Conservation (phyloP, 2,888 invertebrate species). For the Xanthorhoe designata region DNA sequence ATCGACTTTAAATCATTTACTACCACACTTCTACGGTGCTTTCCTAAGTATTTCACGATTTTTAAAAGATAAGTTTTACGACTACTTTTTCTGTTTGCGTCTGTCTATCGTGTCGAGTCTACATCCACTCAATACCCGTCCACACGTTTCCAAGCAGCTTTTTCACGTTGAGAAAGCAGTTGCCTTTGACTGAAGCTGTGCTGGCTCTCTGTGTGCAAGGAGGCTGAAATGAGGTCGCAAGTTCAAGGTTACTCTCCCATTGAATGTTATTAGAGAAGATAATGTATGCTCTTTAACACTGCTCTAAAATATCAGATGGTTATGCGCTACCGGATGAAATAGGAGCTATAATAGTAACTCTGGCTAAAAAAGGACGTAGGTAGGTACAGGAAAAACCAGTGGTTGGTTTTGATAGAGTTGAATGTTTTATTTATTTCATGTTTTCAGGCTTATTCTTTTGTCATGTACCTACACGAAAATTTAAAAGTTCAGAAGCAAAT, state of each 20-base stretch:
- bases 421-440: no score
- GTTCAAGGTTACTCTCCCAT: conserved; percentile 48
- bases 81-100: neutral
- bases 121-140: conserved; percentile 26
- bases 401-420: no score
- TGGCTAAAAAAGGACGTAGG: no score
- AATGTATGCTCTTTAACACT: neutral
- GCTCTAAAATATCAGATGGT: neutral
- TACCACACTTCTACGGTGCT: no score
- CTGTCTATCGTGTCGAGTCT: conserved; percentile 33
- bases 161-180: conserved; percentile 50
- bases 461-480: no score
- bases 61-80: no score
- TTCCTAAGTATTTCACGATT: no score
- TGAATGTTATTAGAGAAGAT: neutral
- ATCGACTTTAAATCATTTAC: no score
- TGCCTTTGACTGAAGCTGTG: conserved; percentile 50
- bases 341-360: no score
- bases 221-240: conserved; percentile 43
- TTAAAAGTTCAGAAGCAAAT: no score
- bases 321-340: neutral
- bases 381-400: no score
- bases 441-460: no score
- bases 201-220: conserved; percentile 41
- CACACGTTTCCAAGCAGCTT: conserved; percentile 41